Evolutionary conservation across 2,888 invertebrate genomes (phyloP).

Genomic region (Drosophila neonasuta): DNA sequence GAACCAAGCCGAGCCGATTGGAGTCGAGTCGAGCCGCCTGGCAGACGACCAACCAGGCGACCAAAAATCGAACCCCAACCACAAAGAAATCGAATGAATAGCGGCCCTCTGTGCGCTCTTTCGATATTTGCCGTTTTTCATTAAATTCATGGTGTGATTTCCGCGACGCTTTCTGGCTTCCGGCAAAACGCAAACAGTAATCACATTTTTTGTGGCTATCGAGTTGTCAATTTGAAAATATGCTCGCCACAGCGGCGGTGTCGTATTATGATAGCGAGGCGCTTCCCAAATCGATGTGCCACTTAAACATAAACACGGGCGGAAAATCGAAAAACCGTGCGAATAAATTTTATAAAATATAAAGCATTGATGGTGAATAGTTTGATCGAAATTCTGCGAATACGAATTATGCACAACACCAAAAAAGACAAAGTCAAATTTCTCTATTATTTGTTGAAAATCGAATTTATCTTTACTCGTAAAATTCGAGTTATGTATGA

Average conservation of each 20-base stretch:
- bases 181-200: slow-evolving; percentile 57
- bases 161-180: slow-evolving; percentile 64
- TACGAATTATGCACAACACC: background rate
- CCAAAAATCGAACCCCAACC: too few relatives aligned
- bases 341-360: background rate
- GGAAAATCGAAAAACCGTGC: background rate
- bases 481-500: background rate
- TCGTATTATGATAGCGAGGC: slow-evolving; percentile 36
- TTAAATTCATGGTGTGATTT: slow-evolving; percentile 76
- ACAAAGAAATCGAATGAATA: background rate
- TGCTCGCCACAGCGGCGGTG: slow-evolving; percentile 23
- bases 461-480: background rate
- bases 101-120: background rate
- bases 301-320: slow-evolving; percentile 14
- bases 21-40: slow-evolving; percentile 23
- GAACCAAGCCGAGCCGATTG: slow-evolving; percentile 4
- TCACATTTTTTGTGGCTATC: slow-evolving; percentile 46
- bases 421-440: background rate
- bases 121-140: slow-evolving; percentile 70
- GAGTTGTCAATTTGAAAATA: slow-evolving; percentile 53
- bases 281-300: slow-evolving; percentile 13
- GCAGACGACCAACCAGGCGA: slow-evolving; percentile 45
- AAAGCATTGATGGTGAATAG: background rate
- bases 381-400: background rate
- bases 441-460: background rate